Evolutionary conservation across 2,113 vertebrate species (phyloP).

Genomic region (Oryzias woworae): DNA sequence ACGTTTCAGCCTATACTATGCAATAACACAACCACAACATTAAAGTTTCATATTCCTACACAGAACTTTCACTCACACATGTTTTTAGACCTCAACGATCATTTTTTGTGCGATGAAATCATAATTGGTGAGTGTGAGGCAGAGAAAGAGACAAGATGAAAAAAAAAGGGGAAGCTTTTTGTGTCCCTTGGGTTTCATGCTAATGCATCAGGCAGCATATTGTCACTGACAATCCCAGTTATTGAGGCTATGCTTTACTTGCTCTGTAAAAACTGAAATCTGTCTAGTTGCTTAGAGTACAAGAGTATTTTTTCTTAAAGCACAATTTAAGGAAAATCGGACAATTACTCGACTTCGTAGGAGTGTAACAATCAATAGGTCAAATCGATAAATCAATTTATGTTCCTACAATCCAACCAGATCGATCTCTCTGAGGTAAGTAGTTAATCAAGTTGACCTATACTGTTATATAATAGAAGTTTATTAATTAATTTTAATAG

Average conservation of each 20-base stretch:
- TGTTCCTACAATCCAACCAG: too few species aligned
- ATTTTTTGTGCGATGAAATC: not conserved
- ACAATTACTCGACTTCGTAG: too few species aligned
- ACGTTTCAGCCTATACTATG: not conserved
- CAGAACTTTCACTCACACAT: not conserved
- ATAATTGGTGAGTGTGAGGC: not conserved
- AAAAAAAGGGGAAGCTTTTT: conserved; percentile 15
- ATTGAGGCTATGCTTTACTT: conserved; percentile 59
- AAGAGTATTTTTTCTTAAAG: not conserved
- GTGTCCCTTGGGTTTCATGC: conserved; percentile 30
- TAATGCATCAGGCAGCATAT: conserved; percentile 55
- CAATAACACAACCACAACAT: not conserved
- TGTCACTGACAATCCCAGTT: conserved; percentile 59
- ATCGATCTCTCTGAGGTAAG: too few species aligned
- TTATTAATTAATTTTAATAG: too few species aligned
- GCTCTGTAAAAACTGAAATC: conserved; percentile 39
- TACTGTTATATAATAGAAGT: too few species aligned
- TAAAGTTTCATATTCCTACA: not conserved
- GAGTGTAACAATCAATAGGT: too few species aligned
- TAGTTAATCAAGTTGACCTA: too few species aligned
- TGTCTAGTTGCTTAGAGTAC: conserved; percentile 12
- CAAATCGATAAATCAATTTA: too few species aligned
- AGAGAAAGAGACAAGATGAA: not conserved
- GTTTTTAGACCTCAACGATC: conserved; percentile 10
- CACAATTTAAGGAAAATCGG: not conserved